Percentiles rank a stretch among this genome's conserved stretches.
Conservation (phyloP, 2,113 vertebrate genomes). For the Brachirus orientalis region DNA sequence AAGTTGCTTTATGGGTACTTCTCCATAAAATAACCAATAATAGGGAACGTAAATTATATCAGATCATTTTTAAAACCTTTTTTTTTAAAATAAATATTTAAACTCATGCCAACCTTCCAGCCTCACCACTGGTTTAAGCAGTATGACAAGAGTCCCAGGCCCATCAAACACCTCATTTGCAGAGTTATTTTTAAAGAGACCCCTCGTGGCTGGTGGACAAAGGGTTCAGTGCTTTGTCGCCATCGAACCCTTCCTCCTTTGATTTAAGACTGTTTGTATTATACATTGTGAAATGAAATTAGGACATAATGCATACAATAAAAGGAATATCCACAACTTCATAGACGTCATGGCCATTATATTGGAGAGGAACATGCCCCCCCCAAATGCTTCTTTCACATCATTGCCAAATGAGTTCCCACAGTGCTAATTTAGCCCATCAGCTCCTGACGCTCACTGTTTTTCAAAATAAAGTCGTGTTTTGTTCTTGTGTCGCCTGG, state of each 20-base stretch:
- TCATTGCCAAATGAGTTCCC: too few relatives aligned
- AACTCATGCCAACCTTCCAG: not conserved
- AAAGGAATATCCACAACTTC: too few relatives aligned
- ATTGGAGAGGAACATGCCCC: too few relatives aligned
- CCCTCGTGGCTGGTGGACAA: conserved; percentile 1
- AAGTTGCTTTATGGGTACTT: not conserved
- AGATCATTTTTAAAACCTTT: not conserved
- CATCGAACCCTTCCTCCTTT: not conserved
- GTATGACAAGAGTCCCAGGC: not conserved
- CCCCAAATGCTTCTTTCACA: too few relatives aligned
- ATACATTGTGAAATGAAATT: too few relatives aligned
- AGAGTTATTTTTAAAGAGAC: conserved; percentile 20
- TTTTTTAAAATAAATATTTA: not conserved
- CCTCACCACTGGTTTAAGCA: not conserved
- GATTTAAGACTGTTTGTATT: not conserved
- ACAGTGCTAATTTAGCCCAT: too few relatives aligned
- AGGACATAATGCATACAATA: too few relatives aligned
- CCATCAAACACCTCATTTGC: conserved; percentile 10
- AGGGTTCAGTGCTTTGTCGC: not conserved
- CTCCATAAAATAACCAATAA: not conserved
- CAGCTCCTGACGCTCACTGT: too few relatives aligned
- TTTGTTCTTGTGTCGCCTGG: too few relatives aligned
- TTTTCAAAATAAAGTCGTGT: too few relatives aligned
- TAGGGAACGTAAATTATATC: conserved; percentile 3
- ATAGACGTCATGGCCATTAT: too few relatives aligned